phyloP scores from a whole-genome alignment of 2,797 vertebrate genomes.

The Darevskia mixta region DNA sequence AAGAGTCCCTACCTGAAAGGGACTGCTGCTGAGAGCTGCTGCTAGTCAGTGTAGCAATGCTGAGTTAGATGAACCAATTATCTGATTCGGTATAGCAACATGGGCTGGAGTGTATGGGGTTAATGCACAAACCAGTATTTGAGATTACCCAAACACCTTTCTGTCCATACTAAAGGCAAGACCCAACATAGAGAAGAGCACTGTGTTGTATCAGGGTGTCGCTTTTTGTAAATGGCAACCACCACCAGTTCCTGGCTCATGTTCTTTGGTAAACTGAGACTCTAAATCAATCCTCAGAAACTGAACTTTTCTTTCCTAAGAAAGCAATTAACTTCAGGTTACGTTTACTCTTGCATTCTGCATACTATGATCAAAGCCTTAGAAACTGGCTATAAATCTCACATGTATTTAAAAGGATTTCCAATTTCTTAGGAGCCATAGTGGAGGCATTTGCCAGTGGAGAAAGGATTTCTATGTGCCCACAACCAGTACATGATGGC shows the following conservation, averaged over 20 bases:
- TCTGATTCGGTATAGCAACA: no score
- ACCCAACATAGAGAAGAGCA: conserved; percentile 43
- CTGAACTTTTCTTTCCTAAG: conserved; percentile 13
- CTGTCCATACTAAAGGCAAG: conserved; percentile 43
- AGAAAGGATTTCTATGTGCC: conserved; percentile 10
- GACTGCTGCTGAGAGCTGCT: no score
- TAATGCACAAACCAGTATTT: background rate
- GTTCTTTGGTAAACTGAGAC: conserved; percentile 36
- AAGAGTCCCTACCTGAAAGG: no score
- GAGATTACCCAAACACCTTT: conserved; percentile 31
- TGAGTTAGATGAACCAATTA: no score
- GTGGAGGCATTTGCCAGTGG: conserved; percentile 15
- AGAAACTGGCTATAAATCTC: background rate
- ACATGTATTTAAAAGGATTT: background rate
- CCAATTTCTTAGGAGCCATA: background rate
- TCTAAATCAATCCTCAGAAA: conserved; percentile 36
- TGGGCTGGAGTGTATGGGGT: background rate
- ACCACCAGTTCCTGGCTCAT: conserved; percentile 37
- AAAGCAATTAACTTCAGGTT: background rate
- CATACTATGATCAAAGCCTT: background rate
- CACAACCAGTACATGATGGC: background rate
- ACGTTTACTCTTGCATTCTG: conserved; percentile 16
- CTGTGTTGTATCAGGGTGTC: conserved; percentile 24
- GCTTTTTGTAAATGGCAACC: conserved; percentile 36
- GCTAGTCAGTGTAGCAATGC: no score